A percentile compares a stretch with the other conserved stretches of the same genome.
phyloP scores from a whole-genome alignment of 2,113 vertebrate genomes.

The Sitta europaea region DNA sequence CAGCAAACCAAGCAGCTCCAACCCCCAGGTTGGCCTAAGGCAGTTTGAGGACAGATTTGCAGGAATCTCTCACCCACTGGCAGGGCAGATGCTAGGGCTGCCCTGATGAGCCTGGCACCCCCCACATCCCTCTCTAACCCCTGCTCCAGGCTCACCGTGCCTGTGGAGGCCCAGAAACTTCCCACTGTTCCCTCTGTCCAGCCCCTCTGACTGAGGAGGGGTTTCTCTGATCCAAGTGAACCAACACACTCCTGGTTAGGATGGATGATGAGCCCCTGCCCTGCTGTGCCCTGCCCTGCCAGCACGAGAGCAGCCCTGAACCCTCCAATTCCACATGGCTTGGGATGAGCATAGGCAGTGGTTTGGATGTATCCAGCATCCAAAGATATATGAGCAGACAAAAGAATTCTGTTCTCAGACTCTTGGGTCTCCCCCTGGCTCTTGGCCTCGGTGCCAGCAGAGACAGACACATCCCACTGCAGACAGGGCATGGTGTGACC shows the following conservation, averaged over 20 bases:
- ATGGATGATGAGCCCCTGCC: neutral
- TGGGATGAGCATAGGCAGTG: neutral
- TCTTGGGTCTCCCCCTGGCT: neutral
- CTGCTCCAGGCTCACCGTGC: neutral
- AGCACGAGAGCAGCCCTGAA: neutral
- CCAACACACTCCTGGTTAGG: neutral
- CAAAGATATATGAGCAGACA: neutral
- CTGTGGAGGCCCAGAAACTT: neutral
- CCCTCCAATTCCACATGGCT: accelerated
- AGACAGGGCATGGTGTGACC: neutral
- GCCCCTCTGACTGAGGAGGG: neutral
- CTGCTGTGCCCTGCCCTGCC: neutral
- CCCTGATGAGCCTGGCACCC: neutral
- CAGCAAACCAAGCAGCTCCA: neutral
- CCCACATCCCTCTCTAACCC: neutral
- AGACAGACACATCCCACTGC: neutral
- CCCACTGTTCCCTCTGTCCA: neutral
- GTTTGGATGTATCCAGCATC: neutral
- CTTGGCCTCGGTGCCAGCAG: neutral
- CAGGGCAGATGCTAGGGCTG: neutral
- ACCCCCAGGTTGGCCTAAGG: neutral
- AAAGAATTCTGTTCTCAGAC: neutral
- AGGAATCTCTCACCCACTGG: neutral
- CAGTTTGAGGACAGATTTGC: neutral
- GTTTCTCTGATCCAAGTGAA: neutral